Evolutionary conservation across 2,113 vertebrate genomes (phyloP).

Genomic region (Corvus hawaiiensis): DNA sequence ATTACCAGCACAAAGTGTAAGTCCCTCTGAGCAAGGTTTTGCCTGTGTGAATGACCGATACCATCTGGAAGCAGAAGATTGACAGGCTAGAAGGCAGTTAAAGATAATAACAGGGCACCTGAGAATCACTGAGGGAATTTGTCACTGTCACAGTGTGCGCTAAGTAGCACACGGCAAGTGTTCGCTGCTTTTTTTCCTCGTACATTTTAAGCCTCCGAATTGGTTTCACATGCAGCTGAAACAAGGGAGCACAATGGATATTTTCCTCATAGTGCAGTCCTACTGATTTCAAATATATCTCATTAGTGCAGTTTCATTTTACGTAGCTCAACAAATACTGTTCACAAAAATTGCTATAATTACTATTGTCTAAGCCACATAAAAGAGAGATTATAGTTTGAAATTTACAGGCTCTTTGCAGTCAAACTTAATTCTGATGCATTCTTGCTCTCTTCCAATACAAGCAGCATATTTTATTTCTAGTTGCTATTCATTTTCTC

Average conservation of each 20-base stretch:
- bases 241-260: background rate
- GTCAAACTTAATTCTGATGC: background rate
- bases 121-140: constrained; percentile 65
- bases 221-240: background rate
- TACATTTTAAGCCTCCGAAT: background rate
- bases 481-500: background rate
- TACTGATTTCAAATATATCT: background rate
- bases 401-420: background rate
- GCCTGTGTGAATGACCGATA: constrained; percentile 61
- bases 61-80: constrained; percentile 65
- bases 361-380: background rate
- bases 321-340: background rate
- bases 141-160: constrained; percentile 56
- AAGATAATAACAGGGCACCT: constrained; percentile 67
- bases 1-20: constrained; percentile 64
- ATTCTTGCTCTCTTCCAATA: background rate
- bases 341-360: background rate
- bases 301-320: background rate
- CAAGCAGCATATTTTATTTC: background rate
- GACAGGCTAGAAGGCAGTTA: constrained; percentile 64
- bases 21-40: constrained; percentile 65
- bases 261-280: background rate
- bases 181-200: background rate
- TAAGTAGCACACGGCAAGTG: constrained; percentile 17
- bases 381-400: background rate